Evolutionary conservation across 2,797 vertebrate species (phyloP).

Genomic region (Ammospiza maritima): DNA sequence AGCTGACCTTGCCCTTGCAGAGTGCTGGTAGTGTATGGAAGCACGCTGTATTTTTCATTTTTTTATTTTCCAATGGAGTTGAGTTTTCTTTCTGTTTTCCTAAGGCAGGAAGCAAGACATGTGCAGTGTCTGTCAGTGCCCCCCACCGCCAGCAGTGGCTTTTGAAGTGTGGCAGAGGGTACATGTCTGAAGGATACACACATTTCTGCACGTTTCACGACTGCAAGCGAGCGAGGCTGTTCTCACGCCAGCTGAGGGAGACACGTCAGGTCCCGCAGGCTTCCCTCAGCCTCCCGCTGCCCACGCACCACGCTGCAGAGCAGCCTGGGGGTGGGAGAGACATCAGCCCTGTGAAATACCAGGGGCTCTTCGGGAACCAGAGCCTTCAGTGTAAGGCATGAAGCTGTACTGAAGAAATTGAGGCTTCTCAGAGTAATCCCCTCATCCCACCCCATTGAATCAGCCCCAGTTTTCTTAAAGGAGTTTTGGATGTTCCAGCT

Average conservation of each 20-base stretch:
- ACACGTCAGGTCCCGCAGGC: not conserved
- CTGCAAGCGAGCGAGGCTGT: not conserved
- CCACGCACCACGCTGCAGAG: fast-evolving
- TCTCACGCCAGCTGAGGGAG: slow-evolving; percentile 15
- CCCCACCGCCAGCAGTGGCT: not conserved
- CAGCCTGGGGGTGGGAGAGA: not conserved
- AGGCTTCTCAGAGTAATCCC: fast-evolving
- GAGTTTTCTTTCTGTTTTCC: not conserved
- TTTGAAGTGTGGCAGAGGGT: slow-evolving; percentile 24
- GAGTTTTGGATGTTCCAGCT: not conserved
- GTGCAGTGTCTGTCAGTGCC: not conserved
- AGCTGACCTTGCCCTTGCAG: not conserved
- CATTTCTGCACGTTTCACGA: not conserved
- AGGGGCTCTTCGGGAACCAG: not conserved
- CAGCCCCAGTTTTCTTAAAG: not conserved
- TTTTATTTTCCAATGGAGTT: not conserved
- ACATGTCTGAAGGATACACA: not conserved
- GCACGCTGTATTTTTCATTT: not conserved
- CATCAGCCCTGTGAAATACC: not conserved
- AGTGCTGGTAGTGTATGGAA: not conserved
- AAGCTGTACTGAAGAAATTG: not conserved
- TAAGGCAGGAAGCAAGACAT: not conserved
- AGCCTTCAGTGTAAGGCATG: not conserved
- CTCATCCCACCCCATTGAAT: not conserved
- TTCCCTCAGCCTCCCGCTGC: not conserved